Evolutionary conservation across 2,113 vertebrate genomes (phyloP).

Genomic region (Falco punctatus): DNA sequence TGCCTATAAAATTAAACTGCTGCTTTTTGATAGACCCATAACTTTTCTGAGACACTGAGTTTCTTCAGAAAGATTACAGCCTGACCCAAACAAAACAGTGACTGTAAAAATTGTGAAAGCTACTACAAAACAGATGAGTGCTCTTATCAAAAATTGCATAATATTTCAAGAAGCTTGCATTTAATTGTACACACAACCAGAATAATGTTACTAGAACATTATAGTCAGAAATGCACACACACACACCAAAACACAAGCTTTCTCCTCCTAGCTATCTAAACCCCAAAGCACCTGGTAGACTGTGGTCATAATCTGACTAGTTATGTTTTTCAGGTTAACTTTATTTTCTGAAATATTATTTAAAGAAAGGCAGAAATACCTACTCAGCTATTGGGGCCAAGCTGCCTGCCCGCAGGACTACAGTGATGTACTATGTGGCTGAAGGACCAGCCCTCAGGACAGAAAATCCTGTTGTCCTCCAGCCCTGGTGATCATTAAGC

Average conservation of each 20-base stretch:
- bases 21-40: neutral
- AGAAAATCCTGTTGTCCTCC: neutral
- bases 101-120: neutral
- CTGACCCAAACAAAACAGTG: neutral
- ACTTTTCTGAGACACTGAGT: neutral
- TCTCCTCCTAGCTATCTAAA: neutral
- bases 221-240: neutral
- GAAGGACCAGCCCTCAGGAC: neutral
- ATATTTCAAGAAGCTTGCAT: neutral
- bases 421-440: accelerated
- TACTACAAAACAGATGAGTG: neutral
- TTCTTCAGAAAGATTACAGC: slow-evolving; percentile 16
- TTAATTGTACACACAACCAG: neutral
- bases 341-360: neutral
- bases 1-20: neutral
- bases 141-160: neutral
- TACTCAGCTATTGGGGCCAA: neutral
- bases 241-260: neutral
- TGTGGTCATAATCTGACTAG: neutral
- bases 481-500: neutral
- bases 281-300: neutral
- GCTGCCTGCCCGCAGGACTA: neutral
- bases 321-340: neutral
- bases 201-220: neutral
- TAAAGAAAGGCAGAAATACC: neutral